A percentile compares a stretch with the other conserved stretches of the same genome.
phyloP scores from a whole-genome alignment of 1,140 invertebrate genomes.

The Gryon sp. region DNA sequence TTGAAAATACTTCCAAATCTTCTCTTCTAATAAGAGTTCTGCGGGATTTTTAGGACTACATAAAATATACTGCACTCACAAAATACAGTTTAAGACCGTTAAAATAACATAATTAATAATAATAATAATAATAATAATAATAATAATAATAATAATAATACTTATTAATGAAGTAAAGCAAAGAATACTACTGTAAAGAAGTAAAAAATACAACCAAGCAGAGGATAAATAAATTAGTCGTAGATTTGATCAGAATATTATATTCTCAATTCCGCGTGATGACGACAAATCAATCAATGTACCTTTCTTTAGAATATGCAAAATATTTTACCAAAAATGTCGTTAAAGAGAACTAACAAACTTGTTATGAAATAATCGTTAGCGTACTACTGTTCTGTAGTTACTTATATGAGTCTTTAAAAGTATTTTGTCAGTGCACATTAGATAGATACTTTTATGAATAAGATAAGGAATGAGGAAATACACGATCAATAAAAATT shows the following conservation, averaged over 20 bases:
- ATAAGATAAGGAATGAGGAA: slow-evolving; percentile 13
- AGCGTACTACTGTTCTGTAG: slow-evolving; percentile 11
- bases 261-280: slow-evolving; percentile 4
- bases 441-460: slow-evolving; percentile 43
- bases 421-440: slow-evolving; percentile 36
- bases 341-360: slow-evolving; percentile 15
- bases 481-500: slow-evolving; percentile 22
- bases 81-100: slow-evolving; percentile 54
- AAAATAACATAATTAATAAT: slow-evolving; percentile 16
- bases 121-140: background rate
- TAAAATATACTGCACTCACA: slow-evolving; percentile 24
- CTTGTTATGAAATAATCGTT: slow-evolving; percentile 11
- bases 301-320: slow-evolving; percentile 15
- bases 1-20: slow-evolving; percentile 59
- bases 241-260: too few species aligned
- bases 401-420: slow-evolving; percentile 12
- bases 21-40: slow-evolving; percentile 44
- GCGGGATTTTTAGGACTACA: slow-evolving; percentile 34
- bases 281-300: slow-evolving; percentile 22
- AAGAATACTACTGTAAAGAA: too few species aligned
- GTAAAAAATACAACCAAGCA: too few species aligned
- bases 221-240: too few species aligned
- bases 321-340: slow-evolving; percentile 14
- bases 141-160: slow-evolving; percentile 13
- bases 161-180: slow-evolving; percentile 15